A percentile compares a stretch with the other conserved stretches of the same genome.
These are phyloP conservation scores for Ophion ellenae DNA, from an alignment of 2,888 invertebrate genomes.

Conservation along the genomic window DNA sequence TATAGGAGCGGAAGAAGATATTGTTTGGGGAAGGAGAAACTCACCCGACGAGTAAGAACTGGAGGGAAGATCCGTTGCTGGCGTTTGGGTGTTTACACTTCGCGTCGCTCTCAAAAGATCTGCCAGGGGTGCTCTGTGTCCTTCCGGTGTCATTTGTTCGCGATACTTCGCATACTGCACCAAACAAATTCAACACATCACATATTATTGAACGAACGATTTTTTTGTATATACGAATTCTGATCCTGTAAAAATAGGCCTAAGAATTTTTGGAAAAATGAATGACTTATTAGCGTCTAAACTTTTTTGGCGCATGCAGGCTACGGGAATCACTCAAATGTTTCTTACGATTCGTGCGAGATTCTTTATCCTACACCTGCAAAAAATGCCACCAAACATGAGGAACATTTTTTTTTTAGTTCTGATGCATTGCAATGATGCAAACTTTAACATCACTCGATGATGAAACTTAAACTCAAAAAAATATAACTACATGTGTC, in stretches of 20 bases:
- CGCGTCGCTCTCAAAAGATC: constrained; percentile 89
- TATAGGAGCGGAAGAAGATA: neutral
- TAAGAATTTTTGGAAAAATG: neutral
- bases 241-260: neutral
- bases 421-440: no score
- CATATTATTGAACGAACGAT: neutral
- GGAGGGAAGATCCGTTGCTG: constrained; percentile 88
- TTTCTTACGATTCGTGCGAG: no score
- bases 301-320: no score
- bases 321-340: no score
- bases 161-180: constrained; percentile 82
- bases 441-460: no score
- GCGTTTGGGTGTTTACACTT: constrained; percentile 94
- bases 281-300: no score
- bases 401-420: no score
- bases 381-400: no score
- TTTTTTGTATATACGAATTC: neutral
- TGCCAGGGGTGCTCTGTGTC: constrained; percentile 93
- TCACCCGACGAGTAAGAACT: constrained; percentile 90
- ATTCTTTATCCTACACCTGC: no score
- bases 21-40: constrained; percentile 16
- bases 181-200: neutral
- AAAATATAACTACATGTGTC: no score
- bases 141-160: constrained; percentile 91
- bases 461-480: no score